Evolutionary conservation across 2,888 invertebrate species (phyloP).

Genomic region (Brenthis hecate): DNA sequence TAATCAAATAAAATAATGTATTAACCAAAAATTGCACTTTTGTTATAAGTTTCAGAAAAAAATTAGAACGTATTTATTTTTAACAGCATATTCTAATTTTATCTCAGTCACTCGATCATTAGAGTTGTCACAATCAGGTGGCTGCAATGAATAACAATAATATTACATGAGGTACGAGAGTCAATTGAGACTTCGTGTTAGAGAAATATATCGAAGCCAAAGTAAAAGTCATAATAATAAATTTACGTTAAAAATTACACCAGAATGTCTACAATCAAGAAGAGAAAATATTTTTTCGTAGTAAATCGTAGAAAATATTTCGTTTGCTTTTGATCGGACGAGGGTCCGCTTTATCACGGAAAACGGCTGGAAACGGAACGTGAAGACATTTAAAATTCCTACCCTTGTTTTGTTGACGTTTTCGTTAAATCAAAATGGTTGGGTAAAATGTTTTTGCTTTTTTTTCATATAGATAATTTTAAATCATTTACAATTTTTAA

Average conservation of each 20-base stretch:
- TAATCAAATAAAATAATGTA: too few relatives aligned
- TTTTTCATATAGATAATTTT: neutral
- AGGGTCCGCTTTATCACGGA: conserved; percentile 57
- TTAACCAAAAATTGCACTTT: too few relatives aligned
- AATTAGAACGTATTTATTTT: too few relatives aligned
- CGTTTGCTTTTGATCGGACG: conserved; percentile 40
- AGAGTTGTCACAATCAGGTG: conserved; percentile 25
- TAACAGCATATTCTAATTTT: too few relatives aligned
- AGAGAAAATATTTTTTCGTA: conserved; percentile 6
- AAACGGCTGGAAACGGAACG: conserved; percentile 51
- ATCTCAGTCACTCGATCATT: conserved; percentile 25
- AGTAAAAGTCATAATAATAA: neutral
- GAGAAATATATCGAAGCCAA: neutral
- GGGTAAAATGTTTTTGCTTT: conserved; percentile 14
- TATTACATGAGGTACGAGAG: neutral
- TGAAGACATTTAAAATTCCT: conserved; percentile 56
- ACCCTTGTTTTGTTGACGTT: conserved; percentile 48
- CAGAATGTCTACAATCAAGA: neutral
- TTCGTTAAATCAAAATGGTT: conserved; percentile 32
- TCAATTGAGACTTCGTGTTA: too few relatives aligned
- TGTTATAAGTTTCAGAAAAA: too few relatives aligned
- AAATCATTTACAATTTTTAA: conserved; percentile 6
- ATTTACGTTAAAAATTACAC: neutral
- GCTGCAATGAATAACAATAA: conserved; percentile 21
- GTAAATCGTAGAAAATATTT: conserved; percentile 28